Evolutionary conservation across 1,140 invertebrate genomes (phyloP).

Genomic region (Apis dorsata): DNA sequence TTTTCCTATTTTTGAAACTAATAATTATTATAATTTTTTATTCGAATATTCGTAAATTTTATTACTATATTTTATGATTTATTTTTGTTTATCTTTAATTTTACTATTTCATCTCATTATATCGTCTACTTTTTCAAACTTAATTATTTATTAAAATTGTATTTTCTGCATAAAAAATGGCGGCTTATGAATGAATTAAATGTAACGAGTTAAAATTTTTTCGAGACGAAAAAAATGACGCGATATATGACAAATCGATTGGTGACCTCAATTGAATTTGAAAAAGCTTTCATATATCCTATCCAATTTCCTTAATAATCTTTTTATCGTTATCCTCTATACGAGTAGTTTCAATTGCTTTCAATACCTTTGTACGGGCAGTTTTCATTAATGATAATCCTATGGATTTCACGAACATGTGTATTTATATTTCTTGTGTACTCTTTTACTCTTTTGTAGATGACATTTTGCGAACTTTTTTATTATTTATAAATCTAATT

Average conservation of each 20-base stretch:
- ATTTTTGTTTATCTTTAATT: neutral
- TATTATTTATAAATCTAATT: neutral
- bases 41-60: no score
- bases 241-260: neutral
- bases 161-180: no score
- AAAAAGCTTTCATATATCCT: neutral
- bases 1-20: neutral
- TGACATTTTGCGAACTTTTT: neutral
- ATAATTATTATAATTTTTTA: no score
- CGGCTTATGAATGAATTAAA: no score
- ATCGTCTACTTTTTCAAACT: no score
- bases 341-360: neutral
- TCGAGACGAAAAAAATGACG: no score
- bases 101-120: no score
- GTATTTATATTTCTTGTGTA: neutral
- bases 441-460: neutral
- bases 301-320: slow-evolving; percentile 18
- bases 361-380: neutral
- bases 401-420: neutral
- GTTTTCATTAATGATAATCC: neutral
- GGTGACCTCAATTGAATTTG: slow-evolving; percentile 17
- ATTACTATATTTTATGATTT: no score
- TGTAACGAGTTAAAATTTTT: neutral
- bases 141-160: no score
- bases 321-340: neutral